Base-by-base conservation (phyloP, 2,113 vertebrate genomes). In the Siniperca knerii region DNA sequence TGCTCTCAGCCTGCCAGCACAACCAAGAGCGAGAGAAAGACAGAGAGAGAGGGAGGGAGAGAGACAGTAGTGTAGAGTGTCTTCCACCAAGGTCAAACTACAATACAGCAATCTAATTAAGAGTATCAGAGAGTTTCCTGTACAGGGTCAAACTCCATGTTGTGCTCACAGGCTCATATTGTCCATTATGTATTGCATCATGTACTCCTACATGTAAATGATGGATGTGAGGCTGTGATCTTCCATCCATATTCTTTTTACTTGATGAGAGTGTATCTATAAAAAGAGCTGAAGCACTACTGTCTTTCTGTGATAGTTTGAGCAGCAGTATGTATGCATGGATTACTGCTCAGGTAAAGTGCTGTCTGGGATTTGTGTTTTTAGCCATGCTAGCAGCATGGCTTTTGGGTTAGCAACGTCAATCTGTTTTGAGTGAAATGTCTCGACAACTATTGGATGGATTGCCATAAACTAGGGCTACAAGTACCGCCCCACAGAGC, bases 31-130 rank as follows among this genome's bases (percentile, higher is more conserved):
- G 64, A 73, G 82, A 83, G 85, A 81, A 71, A 84, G 78, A 79
- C 16, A 25, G 54, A 60, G 66, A 46, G 52, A 29, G 67, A 80
- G 58, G 10, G 67, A 29, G 35, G 44, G 55, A 75, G 35, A 69
- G 77, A 77, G 70, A 64, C 77, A 87, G 79, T 18, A 66, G 89
- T 92, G 80, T 87, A 87, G 91, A 86, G 87, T 89, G 92, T 91
- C 90, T 93, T 90, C 89, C 79, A 83, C 92, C 91, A 94, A 95
- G 94, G 95, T 95, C 93, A 93, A 92, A 94, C 90, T 89, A 94
- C 90, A 92, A 95, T 92, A 86, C 86, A 90, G 91, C 92, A 92
- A 93, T 94, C 93, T 95, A 94, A 94, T 95, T 93, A 94, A 92
- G 92, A 90, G 91, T 89, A 92, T 92, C 89, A 93, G 77, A 92